Conservation (phyloP, 2,888 invertebrate genomes). For the Clitarchus hookeri region DNA sequence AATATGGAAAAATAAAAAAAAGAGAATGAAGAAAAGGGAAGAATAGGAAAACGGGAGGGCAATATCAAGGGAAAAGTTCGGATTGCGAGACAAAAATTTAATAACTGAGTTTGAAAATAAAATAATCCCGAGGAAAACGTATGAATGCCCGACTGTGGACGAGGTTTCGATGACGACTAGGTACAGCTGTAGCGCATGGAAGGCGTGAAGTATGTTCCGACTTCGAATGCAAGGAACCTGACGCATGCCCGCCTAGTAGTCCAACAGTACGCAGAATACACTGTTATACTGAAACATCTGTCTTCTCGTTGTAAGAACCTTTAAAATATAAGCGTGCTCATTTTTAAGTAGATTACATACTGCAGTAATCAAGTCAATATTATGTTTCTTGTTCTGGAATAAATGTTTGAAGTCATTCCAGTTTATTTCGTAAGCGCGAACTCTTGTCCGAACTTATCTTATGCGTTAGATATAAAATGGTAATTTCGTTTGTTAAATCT, state of each 20-base stretch:
- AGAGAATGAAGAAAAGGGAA: slow-evolving; percentile 15
- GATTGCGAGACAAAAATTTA: not conserved
- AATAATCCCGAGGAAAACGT: not conserved
- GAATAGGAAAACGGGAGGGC: not conserved
- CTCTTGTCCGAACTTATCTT: not conserved
- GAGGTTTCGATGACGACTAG: not conserved
- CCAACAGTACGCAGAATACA: not conserved
- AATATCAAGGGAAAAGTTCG: not conserved
- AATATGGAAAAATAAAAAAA: not conserved
- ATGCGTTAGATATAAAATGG: too few relatives aligned
- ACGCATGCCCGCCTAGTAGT: not conserved
- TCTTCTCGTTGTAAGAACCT: not conserved
- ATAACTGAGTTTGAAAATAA: not conserved
- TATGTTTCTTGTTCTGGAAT: not conserved
- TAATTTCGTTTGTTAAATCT: too few relatives aligned
- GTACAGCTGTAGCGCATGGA: slow-evolving; percentile 18
- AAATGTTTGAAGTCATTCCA: not conserved
- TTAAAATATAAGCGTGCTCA: not conserved
- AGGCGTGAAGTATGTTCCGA: slow-evolving; percentile 15
- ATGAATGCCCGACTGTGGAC: slow-evolving; percentile 11
- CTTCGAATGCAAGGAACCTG: not conserved
- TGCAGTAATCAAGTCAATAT: not conserved
- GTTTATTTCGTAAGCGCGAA: not conserved
- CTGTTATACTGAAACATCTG: not conserved
- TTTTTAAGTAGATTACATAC: not conserved